phyloP scores from a whole-genome alignment of 2,113 vertebrate genomes.

The Calypte anna region DNA sequence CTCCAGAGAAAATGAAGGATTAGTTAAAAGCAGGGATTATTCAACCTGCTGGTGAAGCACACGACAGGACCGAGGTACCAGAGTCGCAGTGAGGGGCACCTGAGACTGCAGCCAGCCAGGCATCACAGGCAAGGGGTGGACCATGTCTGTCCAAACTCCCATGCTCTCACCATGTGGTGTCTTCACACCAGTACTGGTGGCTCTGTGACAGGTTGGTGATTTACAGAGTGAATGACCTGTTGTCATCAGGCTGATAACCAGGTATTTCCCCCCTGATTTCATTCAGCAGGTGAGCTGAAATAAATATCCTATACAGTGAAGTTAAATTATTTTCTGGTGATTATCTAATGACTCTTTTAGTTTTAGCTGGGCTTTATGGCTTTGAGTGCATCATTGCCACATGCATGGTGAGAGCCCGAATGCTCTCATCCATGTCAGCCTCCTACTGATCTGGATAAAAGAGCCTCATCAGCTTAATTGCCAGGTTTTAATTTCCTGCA shows the following conservation, averaged over 20 bases:
- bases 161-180: neutral
- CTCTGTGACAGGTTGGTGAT: neutral
- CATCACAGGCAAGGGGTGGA: neutral
- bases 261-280: neutral
- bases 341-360: neutral
- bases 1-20: neutral
- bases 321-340: neutral
- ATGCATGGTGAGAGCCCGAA: neutral
- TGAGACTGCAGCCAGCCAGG: neutral
- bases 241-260: neutral
- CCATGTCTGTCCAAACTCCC: accelerated
- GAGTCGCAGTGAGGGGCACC: neutral
- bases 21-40: neutral
- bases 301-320: neutral
- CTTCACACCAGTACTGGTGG: accelerated
- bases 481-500: constrained; percentile 1
- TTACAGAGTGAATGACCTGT: neutral
- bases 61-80: neutral
- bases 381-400: neutral
- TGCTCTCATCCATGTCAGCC: neutral
- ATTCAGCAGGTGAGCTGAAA: neutral
- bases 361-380: neutral
- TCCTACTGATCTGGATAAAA: neutral
- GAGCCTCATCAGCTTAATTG: neutral
- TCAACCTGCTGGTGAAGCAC: neutral